Evolutionary conservation across 2,888 invertebrate genomes (phyloP), one percentile per base, ranked within the genome.

Genomic region (Strigamia crassipes): DNA sequence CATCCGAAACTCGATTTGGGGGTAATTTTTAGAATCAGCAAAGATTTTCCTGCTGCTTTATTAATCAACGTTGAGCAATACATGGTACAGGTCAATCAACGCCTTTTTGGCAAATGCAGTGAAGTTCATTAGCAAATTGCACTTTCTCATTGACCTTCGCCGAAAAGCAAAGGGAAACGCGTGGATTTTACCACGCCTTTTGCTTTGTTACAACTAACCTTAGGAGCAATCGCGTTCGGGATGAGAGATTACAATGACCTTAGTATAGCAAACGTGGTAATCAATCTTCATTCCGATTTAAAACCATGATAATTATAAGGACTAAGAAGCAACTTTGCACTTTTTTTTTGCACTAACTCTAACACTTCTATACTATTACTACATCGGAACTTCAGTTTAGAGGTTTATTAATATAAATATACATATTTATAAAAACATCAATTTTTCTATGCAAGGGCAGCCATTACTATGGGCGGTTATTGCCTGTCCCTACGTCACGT

Each of bases 391-490:
- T 46, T 46, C n/a, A 46, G 46, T 46, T 46, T 46, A n/a, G 46
- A 5, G n/a, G 46, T 46, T 46, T 46, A 46, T 13, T 46, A 46
- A n/a, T 46, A 46, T 46, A 9, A 46, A 46, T 46, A 15, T 23
- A 66, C n/a, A 66, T 23, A 66, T 66, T 5, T 21, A 66, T 66
- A 9, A 6, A n/a, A 21, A 66, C 18, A 23, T 66, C 12, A 66
- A 10, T 66, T 23, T 66, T 66, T 66, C 23, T 66, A 66, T 66
- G 61, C 61, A 66, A 66, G 61, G 61, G 61, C 61, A 66, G 61
- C 61, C 61, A 66, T 66, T 66, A 66, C 61, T 66, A 66, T 66
- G 61, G 61, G 61, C 61, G 61, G 46, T 66, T 66, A 66, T 66
- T 66, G 61, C 61, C 23, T 21, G 61, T 66, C 61, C 61, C 61